Evolutionary conservation across 2,113 vertebrate genomes (phyloP).

Genomic region (Irena cyanogastra): DNA sequence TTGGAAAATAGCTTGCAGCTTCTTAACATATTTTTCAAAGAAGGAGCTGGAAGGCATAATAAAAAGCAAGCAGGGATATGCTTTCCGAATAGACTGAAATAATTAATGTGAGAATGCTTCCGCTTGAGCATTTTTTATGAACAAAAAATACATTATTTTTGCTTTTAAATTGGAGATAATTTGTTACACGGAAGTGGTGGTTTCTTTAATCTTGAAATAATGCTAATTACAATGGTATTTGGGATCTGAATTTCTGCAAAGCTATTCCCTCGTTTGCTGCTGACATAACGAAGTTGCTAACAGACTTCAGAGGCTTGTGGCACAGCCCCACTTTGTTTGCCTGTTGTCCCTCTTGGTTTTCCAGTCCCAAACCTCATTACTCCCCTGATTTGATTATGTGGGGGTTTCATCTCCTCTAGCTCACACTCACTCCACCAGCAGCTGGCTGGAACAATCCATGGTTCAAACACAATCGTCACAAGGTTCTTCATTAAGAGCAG

Average conservation of each 20-base stretch:
- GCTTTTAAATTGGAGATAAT: constrained; percentile 79
- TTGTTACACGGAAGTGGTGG: constrained; percentile 77
- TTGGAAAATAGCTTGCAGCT: constrained; percentile 76
- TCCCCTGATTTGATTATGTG: background rate
- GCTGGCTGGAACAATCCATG: background rate
- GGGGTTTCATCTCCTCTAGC: background rate
- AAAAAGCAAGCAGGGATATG: constrained; percentile 78
- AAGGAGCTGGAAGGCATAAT: constrained; percentile 79
- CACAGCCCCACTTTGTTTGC: background rate
- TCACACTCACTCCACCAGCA: background rate
- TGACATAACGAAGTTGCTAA: constrained; percentile 52
- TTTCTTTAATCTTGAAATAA: constrained; percentile 80
- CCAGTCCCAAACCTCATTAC: constrained; percentile 9
- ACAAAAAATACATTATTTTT: constrained; percentile 78
- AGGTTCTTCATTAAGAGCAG: background rate
- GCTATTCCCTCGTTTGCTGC: constrained; percentile 66
- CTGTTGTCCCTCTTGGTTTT: background rate
- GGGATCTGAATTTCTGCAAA: constrained; percentile 64
- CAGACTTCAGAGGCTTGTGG: constrained; percentile 6
- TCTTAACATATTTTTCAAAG: constrained; percentile 81
- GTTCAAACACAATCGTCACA: background rate
- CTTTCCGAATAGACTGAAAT: constrained; percentile 78
- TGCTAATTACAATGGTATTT: constrained; percentile 76
- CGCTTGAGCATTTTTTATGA: constrained; percentile 74
- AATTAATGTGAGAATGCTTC: constrained; percentile 82